These are phyloP conservation scores for Dione vanillae DNA, from an alignment of 2,888 invertebrate species.

Conservation along the genomic window DNA sequence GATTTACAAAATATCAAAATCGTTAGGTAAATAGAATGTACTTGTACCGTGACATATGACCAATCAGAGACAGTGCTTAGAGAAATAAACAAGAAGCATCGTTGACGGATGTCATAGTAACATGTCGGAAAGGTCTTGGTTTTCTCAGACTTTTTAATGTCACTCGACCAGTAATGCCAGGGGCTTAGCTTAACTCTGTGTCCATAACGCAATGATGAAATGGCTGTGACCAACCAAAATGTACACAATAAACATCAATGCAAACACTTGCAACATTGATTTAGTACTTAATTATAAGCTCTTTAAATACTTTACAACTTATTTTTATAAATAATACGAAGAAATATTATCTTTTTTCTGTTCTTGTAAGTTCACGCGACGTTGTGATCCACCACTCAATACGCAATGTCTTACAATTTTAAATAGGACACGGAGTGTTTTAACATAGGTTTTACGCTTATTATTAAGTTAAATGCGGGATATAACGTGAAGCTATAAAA, in stretches of 20 bases:
- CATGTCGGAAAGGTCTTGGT: constrained; percentile 68
- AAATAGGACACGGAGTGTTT: not conserved
- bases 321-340: not conserved
- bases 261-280: constrained; percentile 33
- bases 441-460: not conserved
- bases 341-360: not conserved
- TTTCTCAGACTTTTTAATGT: constrained; percentile 82
- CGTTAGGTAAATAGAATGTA: constrained; percentile 31
- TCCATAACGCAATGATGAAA: constrained; percentile 38
- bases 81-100: constrained; percentile 53
- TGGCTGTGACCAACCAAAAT: constrained; percentile 28
- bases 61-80: constrained; percentile 33
- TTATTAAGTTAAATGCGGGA: no score
- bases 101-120: constrained; percentile 64
- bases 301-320: constrained; percentile 15
- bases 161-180: constrained; percentile 69
- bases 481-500: no score
- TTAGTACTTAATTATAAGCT: constrained; percentile 32
- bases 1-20: constrained; percentile 32
- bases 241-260: constrained; percentile 29
- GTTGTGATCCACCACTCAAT: no score
- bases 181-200: constrained; percentile 50
- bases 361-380: no score
- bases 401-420: not conserved
- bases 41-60: constrained; percentile 3